Evolutionary conservation across 1,140 invertebrate species (phyloP).

Genomic region (Cotesia typhae): DNA sequence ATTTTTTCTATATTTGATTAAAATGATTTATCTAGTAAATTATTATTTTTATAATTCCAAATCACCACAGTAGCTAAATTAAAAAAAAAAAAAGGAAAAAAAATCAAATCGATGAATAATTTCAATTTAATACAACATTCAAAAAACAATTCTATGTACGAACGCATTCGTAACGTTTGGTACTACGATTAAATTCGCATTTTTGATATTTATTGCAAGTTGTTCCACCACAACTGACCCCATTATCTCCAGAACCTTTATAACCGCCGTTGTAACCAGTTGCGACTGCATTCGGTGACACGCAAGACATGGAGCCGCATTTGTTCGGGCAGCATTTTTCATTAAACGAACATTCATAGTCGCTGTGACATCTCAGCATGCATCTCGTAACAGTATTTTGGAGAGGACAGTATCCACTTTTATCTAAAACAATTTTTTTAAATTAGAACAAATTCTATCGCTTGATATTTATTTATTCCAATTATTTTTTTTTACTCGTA

Average conservation of each 20-base stretch:
- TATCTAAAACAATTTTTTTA: conserved; percentile 40
- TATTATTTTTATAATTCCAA: too few relatives aligned
- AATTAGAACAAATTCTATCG: too few relatives aligned
- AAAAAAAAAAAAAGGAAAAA: too few relatives aligned
- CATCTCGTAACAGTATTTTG: conserved; percentile 72
- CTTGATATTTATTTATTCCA: too few relatives aligned
- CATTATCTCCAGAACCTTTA: conserved; percentile 44
- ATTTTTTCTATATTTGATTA: too few relatives aligned
- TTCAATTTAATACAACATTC: too few relatives aligned
- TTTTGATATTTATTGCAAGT: conserved; percentile 75
- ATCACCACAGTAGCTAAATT: too few relatives aligned
- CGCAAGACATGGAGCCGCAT: conserved; percentile 74
- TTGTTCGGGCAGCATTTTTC: conserved; percentile 76
- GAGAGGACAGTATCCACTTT: conserved; percentile 69
- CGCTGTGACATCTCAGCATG: conserved; percentile 72
- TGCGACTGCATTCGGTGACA: conserved; percentile 60
- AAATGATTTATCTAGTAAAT: too few relatives aligned
- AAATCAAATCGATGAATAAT: too few relatives aligned
- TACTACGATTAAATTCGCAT: conserved; percentile 71
- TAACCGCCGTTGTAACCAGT: conserved; percentile 54
- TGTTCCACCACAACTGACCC: conserved; percentile 72
- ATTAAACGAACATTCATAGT: conserved; percentile 71
- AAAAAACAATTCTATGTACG: conserved; percentile 60
- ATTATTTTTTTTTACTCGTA: too few relatives aligned
- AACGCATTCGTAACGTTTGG: conserved; percentile 74